A percentile compares a stretch with the other conserved stretches of the same genome.
Evolutionary conservation across 2,113 vertebrate genomes (phyloP).

Genomic region (Elaphurus davidianus): DNA sequence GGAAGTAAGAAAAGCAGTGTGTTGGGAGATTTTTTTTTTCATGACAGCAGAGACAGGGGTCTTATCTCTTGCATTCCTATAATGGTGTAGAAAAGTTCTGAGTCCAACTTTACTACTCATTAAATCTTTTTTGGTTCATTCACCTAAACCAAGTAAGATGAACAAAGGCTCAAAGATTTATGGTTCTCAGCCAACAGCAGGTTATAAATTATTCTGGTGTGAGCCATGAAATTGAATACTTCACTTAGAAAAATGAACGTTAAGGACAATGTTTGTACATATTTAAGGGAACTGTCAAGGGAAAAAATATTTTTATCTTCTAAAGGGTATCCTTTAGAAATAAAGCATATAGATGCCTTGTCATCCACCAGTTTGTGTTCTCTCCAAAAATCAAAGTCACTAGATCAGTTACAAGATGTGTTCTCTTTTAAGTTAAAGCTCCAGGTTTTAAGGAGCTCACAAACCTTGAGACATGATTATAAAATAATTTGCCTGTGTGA

Average conservation of each 20-base stretch:
- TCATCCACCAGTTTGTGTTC: neutral
- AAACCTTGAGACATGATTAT: neutral
- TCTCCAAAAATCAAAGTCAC: neutral
- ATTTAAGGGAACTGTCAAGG: neutral
- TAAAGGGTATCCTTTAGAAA: neutral
- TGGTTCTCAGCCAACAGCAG: neutral
- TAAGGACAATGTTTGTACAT: neutral
- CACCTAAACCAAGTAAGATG: neutral
- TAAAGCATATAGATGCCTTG: neutral
- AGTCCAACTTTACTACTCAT: neutral
- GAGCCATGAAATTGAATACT: constrained; percentile 8
- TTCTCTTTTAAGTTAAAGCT: neutral
- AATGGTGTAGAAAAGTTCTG: neutral
- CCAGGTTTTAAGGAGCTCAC: neutral
- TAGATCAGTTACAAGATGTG: neutral
- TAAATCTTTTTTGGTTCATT: neutral
- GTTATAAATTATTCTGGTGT: neutral
- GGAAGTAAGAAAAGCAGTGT: neutral
- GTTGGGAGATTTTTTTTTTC: neutral
- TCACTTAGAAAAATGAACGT: constrained; percentile 16
- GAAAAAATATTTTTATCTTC: neutral
- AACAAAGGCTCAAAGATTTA: neutral
- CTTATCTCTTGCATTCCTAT: neutral
- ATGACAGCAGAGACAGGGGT: neutral
- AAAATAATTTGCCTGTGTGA: neutral